Conservation (phyloP, 2,888 invertebrate species). For the Drosophila siamana region DNA sequence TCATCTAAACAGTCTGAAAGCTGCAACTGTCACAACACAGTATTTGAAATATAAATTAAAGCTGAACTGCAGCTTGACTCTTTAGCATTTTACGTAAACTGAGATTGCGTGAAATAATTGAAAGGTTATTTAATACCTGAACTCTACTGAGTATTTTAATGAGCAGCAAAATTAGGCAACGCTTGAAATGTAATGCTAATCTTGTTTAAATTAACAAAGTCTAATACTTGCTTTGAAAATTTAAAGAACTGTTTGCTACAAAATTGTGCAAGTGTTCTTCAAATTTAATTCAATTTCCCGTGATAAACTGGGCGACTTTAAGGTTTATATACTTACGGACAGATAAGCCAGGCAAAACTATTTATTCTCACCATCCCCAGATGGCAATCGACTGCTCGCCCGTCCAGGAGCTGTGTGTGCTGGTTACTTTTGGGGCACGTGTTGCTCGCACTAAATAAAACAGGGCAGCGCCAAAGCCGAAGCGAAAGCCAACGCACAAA, state of each 20-base stretch:
- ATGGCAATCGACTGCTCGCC: slow-evolving; percentile 1
- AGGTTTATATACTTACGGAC: not conserved
- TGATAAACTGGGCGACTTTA: slow-evolving; percentile 1
- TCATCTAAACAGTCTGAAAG: too few relatives aligned
- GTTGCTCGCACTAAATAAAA: slow-evolving; percentile 28
- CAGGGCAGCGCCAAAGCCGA: slow-evolving; percentile 11
- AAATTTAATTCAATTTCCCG: not conserved
- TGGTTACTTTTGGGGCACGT: slow-evolving; percentile 26
- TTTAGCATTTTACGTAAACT: too few relatives aligned
- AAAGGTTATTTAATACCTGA: not conserved
- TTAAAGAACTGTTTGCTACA: not conserved
- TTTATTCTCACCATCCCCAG: slow-evolving; percentile 6
- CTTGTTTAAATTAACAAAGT: not conserved
- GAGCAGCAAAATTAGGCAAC: not conserved
- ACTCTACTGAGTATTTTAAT: not conserved
- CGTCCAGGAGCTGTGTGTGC: not conserved
- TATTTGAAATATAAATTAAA: too few relatives aligned
- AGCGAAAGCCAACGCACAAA: not conserved
- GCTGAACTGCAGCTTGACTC: too few relatives aligned
- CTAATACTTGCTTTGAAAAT: too few relatives aligned
- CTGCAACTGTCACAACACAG: too few relatives aligned
- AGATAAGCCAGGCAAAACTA: slow-evolving; percentile 7
- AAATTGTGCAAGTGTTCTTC: not conserved
- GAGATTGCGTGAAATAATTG: not conserved
- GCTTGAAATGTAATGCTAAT: not conserved